phyloP scores from a whole-genome alignment of 2,113 vertebrate genomes.

The Pelecanus crispus region DNA sequence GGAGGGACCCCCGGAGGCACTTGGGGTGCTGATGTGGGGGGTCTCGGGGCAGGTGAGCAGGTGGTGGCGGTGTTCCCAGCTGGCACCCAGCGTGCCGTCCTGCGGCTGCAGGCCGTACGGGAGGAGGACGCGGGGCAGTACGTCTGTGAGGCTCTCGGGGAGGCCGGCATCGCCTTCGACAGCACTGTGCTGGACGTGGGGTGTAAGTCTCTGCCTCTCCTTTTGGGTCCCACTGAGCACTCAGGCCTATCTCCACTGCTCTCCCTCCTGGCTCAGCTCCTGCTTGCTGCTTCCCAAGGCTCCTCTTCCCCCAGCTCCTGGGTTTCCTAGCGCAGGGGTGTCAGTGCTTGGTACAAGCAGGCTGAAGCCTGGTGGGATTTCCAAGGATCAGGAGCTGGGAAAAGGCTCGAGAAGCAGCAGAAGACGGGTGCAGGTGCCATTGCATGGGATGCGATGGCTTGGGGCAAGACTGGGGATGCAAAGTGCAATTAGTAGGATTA shows the following conservation, averaged over 20 bases:
- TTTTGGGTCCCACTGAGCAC: fast-evolving
- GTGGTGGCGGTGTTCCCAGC: conserved; percentile 69
- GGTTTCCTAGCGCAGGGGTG: neutral
- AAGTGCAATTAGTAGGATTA: neutral
- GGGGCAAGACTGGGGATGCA: neutral
- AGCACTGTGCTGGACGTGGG: conserved; percentile 79
- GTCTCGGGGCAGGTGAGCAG: conserved; percentile 68
- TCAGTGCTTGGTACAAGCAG: neutral
- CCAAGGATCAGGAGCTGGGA: neutral
- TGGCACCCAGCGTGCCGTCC: conserved; percentile 52
- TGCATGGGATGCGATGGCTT: fast-evolving
- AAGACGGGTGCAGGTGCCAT: neutral
- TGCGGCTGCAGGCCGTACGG: conserved; percentile 75
- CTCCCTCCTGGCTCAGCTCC: neutral
- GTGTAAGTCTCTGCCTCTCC: conserved; percentile 69
- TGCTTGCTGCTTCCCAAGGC: neutral
- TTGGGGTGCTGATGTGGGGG: fast-evolving
- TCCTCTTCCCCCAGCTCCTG: fast-evolving
- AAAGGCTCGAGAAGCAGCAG: neutral
- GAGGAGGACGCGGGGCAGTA: conserved; percentile 81
- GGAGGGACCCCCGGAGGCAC: fast-evolving
- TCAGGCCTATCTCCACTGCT: fast-evolving
- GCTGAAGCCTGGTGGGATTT: neutral
- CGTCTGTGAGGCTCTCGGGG: conserved; percentile 77
- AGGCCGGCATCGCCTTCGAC: conserved; percentile 67